Conservation (phyloP, 2,888 invertebrate genomes). For the Leptothorax acervorum region DNA sequence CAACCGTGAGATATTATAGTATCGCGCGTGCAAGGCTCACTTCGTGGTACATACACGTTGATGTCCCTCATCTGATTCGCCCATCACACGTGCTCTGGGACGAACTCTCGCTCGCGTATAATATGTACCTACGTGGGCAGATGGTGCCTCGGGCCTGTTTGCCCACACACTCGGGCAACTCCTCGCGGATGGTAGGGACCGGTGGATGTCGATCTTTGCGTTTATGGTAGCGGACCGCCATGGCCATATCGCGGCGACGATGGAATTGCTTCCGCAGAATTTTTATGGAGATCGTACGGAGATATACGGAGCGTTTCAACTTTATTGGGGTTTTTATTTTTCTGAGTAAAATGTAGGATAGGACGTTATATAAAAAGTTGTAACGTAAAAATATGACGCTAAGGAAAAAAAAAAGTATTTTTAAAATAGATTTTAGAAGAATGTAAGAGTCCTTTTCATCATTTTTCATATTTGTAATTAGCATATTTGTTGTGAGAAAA, state of each 20-base stretch:
- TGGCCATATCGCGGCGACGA: neutral
- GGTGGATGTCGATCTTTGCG: slow-evolving; percentile 35
- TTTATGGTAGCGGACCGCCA: slow-evolving; percentile 17
- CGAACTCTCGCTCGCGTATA: neutral
- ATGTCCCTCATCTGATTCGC: slow-evolving; percentile 27
- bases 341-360: neutral
- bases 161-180: slow-evolving; percentile 78
- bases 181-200: slow-evolving; percentile 41
- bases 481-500: neutral
- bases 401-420: neutral
- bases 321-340: neutral
- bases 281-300: neutral
- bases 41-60: slow-evolving; percentile 39
- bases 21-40: slow-evolving; percentile 72
- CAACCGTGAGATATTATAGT: slow-evolving; percentile 73
- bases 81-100: slow-evolving; percentile 47
- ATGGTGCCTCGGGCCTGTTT: slow-evolving; percentile 79
- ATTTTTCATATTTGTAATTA: neutral
- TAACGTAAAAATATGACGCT: neutral
- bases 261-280: neutral
- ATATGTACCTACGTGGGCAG: slow-evolving; percentile 75
- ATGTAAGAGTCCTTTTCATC: neutral
- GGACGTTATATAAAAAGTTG: neutral
- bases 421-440: neutral
- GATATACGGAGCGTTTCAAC: neutral